phyloP scores from a whole-genome alignment of 2,113 vertebrate genomes.

The Dissostichus mawsoni region DNA sequence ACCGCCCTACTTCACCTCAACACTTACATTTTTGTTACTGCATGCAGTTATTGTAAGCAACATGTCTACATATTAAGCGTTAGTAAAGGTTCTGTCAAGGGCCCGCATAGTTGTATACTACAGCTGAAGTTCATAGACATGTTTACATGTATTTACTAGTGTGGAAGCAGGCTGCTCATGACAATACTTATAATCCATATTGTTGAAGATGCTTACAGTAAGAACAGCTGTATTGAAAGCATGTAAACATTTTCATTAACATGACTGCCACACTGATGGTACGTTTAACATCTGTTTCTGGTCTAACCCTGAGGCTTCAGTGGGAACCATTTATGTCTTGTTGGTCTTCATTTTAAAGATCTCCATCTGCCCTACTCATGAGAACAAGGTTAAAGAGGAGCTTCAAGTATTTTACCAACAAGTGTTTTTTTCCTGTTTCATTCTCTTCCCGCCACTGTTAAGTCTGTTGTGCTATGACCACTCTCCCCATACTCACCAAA shows the following conservation, averaged over 20 bases:
- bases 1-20: background rate
- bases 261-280: background rate
- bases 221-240: constrained; percentile 10
- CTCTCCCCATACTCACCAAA: background rate
- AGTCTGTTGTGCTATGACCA: background rate
- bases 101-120: no score
- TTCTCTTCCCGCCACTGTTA: background rate
- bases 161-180: no score
- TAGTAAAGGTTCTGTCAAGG: background rate
- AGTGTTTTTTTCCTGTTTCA: background rate
- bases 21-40: background rate
- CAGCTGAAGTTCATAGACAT: background rate
- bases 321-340: constrained; percentile 52
- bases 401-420: background rate
- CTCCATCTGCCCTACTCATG: constrained; percentile 31
- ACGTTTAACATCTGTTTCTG: constrained; percentile 48
- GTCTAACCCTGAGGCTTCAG: background rate
- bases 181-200: background rate
- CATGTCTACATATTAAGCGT: background rate
- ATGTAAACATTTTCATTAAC: constrained; percentile 42
- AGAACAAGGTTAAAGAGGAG: constrained; percentile 46
- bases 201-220: constrained; percentile 1
- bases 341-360: constrained; percentile 42
- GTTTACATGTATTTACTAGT: background rate
- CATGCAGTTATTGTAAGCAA: background rate